Evolutionary conservation across 2,113 vertebrate species (phyloP).

Genomic region (Gadus macrocephalus): DNA sequence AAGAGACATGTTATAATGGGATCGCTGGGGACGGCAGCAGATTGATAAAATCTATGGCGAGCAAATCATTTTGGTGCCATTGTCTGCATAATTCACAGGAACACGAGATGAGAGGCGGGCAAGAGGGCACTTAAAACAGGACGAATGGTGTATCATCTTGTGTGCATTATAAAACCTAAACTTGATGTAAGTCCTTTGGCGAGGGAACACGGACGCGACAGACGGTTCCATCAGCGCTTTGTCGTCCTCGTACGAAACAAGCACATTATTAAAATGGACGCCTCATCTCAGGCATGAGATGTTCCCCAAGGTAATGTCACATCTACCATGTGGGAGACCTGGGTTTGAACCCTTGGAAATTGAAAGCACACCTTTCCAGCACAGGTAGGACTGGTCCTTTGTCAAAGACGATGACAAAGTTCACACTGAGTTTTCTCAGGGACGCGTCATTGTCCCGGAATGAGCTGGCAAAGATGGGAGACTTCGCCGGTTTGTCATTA

Average conservation of each 20-base stretch:
- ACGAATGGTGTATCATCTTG: constrained; percentile 50
- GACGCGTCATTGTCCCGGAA: constrained; percentile 44
- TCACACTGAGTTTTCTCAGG: constrained; percentile 49
- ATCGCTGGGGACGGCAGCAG: constrained; percentile 70
- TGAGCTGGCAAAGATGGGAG: not conserved
- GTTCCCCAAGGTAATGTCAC: constrained; percentile 11
- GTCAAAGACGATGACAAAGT: constrained; percentile 44
- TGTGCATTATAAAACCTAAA: constrained; percentile 55
- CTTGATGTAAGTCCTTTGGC: constrained; percentile 28
- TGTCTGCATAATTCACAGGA: constrained; percentile 64
- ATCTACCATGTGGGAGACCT: constrained; percentile 24
- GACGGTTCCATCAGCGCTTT: constrained; percentile 1
- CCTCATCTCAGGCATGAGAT: not conserved
- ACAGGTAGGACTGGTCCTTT: constrained; percentile 53
- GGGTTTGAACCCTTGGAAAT: constrained; percentile 45
- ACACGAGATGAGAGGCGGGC: constrained; percentile 62
- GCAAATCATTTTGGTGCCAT: constrained; percentile 57
- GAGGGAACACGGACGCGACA: not conserved
- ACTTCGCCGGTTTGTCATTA: constrained; percentile 34
- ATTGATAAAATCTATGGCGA: constrained; percentile 68
- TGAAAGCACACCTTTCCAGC: constrained; percentile 26
- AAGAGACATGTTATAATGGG: constrained; percentile 76
- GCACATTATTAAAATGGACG: constrained; percentile 14
- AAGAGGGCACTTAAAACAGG: constrained; percentile 63
- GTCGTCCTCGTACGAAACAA: constrained; percentile 18